These are phyloP conservation scores for Molorchus minor DNA, from an alignment of 2,888 invertebrate genomes.

Conservation along the genomic window DNA sequence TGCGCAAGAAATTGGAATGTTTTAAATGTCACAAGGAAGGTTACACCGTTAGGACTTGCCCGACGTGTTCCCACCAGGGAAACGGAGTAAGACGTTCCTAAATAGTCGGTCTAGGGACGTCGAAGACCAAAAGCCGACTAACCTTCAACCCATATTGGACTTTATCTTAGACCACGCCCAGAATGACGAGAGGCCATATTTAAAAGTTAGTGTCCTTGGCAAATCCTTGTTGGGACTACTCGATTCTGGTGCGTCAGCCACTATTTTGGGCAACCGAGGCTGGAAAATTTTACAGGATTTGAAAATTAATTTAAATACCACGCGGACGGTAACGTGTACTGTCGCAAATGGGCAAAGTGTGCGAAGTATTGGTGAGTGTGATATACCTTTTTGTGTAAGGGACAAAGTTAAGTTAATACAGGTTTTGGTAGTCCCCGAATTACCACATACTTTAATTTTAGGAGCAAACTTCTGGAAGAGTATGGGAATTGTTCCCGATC, in stretches of 20 bases:
- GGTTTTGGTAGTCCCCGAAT: conserved; percentile 15
- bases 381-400: conserved; percentile 6
- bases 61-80: conserved; percentile 33
- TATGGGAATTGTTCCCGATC: conserved; percentile 18
- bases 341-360: conserved; percentile 12
- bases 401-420: neutral
- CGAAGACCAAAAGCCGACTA: neutral
- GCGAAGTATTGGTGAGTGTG: neutral
- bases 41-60: conserved; percentile 27
- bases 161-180: conserved; percentile 25
- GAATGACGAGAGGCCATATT: conserved; percentile 23
- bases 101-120: conserved; percentile 6
- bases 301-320: neutral
- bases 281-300: neutral
- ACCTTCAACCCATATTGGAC: conserved; percentile 13
- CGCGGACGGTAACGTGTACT: neutral
- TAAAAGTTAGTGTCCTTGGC: conserved; percentile 10
- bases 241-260: conserved; percentile 21
- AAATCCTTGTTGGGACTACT: conserved; percentile 5
- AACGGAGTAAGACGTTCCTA: conserved; percentile 26
- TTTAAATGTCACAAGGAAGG: conserved; percentile 24
- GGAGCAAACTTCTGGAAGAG: conserved; percentile 20
- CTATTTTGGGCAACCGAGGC: conserved; percentile 12
- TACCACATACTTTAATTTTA: conserved; percentile 17
- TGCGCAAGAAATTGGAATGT: conserved; percentile 17